Percentiles rank a stretch among this genome's conserved stretches.
Conservation (phyloP, 2,113 vertebrate genomes). For the Tupaia chinensis region DNA sequence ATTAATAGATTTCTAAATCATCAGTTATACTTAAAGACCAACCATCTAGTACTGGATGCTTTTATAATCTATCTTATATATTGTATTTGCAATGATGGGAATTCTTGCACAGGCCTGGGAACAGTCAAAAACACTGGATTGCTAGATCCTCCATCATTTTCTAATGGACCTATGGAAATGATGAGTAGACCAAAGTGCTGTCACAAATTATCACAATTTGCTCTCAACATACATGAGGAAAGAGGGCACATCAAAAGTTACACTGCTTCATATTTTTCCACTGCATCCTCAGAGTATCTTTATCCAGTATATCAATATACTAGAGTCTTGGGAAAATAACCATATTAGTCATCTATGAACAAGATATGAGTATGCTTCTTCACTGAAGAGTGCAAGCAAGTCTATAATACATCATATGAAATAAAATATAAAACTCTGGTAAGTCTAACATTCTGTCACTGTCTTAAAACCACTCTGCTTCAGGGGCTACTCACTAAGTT, state of each 20-base stretch:
- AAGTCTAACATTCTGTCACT: constrained; percentile 12
- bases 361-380: background rate
- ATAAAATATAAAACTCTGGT: background rate
- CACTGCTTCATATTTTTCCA: background rate
- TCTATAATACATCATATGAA: background rate
- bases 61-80: background rate
- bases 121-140: background rate
- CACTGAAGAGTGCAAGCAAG: background rate
- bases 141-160: background rate
- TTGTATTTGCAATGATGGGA: background rate
- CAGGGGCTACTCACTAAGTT: constrained; percentile 34
- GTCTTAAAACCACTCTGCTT: constrained; percentile 29
- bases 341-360: background rate
- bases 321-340: background rate
- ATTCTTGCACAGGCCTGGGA: background rate
- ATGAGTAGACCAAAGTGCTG: background rate
- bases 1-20: background rate
- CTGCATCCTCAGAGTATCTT: background rate
- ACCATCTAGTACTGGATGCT: background rate
- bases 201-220: background rate
- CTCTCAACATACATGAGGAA: background rate
- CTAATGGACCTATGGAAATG: background rate
- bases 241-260: background rate
- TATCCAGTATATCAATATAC: background rate
- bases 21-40: background rate